These are phyloP conservation scores for Diarsia dahlii DNA, from an alignment of 2,888 invertebrate species.

Conservation along the genomic window DNA sequence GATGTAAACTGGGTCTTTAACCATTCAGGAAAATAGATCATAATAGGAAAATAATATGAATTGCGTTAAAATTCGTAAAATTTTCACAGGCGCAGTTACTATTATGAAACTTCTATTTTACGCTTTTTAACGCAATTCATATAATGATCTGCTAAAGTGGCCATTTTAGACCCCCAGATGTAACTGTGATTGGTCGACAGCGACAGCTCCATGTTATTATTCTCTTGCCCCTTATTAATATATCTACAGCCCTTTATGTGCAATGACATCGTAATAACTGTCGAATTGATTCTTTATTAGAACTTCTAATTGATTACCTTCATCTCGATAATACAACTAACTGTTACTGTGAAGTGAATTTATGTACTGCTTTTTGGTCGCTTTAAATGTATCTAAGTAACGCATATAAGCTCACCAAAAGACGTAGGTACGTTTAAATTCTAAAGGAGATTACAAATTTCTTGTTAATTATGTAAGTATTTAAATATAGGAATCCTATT, in stretches of 20 bases:
- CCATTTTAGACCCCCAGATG: no score
- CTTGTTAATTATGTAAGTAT: conserved; percentile 12
- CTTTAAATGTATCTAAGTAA: conserved; percentile 43
- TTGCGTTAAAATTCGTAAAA: no score
- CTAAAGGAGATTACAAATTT: conserved; percentile 34
- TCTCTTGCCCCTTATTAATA: conserved; percentile 5
- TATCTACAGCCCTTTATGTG: background rate
- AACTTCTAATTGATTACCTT: background rate
- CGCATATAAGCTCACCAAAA: conserved; percentile 49
- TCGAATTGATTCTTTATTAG: background rate
- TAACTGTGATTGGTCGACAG: no score
- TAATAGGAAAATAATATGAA: no score
- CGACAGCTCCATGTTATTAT: conserved; percentile 1
- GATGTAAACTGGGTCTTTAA: no score
- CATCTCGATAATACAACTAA: conserved; percentile 25
- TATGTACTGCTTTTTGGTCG: conserved; percentile 49
- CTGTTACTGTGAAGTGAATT: conserved; percentile 36
- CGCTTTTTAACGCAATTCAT: no score
- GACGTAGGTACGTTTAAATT: conserved; percentile 33
- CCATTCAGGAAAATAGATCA: no score
- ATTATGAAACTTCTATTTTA: no score
- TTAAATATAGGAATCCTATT: background rate
- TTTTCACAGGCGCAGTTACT: no score
- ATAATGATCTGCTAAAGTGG: no score
- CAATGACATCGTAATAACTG: background rate